Percentiles rank a stretch among this genome's conserved stretches.
Evolutionary conservation across 2,888 invertebrate genomes (phyloP).

Genomic region (Leptopterna dolabrata): DNA sequence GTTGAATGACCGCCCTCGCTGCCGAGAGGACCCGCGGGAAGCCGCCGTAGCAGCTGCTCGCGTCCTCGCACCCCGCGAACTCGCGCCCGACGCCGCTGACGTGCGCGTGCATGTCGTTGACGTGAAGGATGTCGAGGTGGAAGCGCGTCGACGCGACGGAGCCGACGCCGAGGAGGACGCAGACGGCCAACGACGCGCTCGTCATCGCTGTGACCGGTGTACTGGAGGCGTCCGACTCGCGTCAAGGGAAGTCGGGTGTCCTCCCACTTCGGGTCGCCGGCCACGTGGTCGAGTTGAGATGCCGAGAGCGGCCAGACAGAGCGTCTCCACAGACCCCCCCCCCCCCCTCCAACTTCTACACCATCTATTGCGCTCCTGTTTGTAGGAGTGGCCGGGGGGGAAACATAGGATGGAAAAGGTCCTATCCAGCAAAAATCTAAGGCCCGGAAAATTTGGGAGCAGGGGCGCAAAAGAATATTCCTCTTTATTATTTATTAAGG

Average conservation of each 20-base stretch:
- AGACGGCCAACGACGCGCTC: neutral
- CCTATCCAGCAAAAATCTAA: too few relatives aligned
- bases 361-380: too few relatives aligned
- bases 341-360: too few relatives aligned
- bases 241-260: neutral
- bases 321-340: too few relatives aligned
- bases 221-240: neutral
- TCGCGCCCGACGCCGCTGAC: constrained; percentile 4
- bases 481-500: too few relatives aligned
- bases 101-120: constrained; percentile 49
- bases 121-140: constrained; percentile 32
- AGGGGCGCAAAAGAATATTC: too few relatives aligned
- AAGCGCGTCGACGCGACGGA: neutral
- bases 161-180: neutral
- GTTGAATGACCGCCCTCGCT: constrained; percentile 41
- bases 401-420: too few relatives aligned
- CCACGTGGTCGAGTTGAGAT: neutral
- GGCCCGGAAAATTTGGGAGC: too few relatives aligned
- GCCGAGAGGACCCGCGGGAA: neutral
- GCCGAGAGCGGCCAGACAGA: neutral
- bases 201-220: constrained; percentile 2
- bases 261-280: neutral
- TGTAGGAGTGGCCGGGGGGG: too few relatives aligned
- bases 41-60: constrained; percentile 27
- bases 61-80: constrained; percentile 17